These are phyloP conservation scores for Craterocephalus amniculus DNA, from an alignment of 2,797 vertebrate species.

Conservation along the genomic window DNA sequence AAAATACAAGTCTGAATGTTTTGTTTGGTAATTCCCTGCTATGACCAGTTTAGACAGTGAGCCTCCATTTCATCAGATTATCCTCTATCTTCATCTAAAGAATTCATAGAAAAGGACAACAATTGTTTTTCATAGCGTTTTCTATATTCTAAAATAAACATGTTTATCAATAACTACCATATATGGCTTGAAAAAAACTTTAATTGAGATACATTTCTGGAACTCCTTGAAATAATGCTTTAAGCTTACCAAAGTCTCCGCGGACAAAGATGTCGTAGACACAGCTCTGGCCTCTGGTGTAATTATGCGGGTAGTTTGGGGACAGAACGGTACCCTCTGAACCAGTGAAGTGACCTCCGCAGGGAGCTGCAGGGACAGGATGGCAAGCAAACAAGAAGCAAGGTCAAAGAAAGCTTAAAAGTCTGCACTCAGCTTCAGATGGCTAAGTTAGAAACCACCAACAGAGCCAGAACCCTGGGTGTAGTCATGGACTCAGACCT, in stretches of 20 bases:
- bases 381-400: slow-evolving; percentile 54
- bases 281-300: slow-evolving; percentile 92
- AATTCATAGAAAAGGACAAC: slow-evolving; percentile 30
- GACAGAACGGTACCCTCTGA: slow-evolving; percentile 96
- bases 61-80: slow-evolving; percentile 18
- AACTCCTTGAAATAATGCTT: slow-evolving; percentile 41
- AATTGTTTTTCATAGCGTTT: slow-evolving; percentile 14
- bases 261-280: slow-evolving; percentile 94
- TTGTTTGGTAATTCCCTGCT: slow-evolving; percentile 27
- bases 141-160: slow-evolving; percentile 21
- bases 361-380: slow-evolving; percentile 86
- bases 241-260: slow-evolving; percentile 94
- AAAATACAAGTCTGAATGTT: slow-evolving; percentile 41
- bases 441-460: too few species aligned
- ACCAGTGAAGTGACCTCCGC: slow-evolving; percentile 93
- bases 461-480: too few species aligned
- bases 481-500: too few species aligned
- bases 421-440: too few species aligned
- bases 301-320: slow-evolving; percentile 97
- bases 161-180: slow-evolving; percentile 14
- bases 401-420: slow-evolving; percentile 2
- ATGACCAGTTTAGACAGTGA: slow-evolving; percentile 41
- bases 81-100: slow-evolving; percentile 18
- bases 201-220: slow-evolving; percentile 18
- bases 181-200: slow-evolving; percentile 6